Evolutionary conservation across 2,888 invertebrate species (phyloP), one percentile per base, ranked within the genome.

Genomic region (Dicycla oo): DNA sequence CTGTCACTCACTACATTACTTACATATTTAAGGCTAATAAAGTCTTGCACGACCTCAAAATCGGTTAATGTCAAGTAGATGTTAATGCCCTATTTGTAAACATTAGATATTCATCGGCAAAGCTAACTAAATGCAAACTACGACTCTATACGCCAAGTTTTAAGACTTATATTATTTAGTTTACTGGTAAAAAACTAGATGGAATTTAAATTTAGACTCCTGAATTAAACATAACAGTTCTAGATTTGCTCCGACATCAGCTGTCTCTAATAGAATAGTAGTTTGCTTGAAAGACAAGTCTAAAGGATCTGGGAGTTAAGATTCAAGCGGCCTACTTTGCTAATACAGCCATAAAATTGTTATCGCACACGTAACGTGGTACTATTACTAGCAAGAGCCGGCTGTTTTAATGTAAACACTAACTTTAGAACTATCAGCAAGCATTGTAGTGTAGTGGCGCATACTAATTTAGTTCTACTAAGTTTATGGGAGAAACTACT

Each of bases 21-120:
- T 56, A 60, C 43, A 51, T 56, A 66, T 57, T 30, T n/a, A n/a
- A n/a, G 51, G 67, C 49, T 26, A 49, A 67, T 66, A 53, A 72
- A 61, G 15, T 57, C 26, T 75, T 47, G 38, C 40, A 54, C 49
- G 80, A 63, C 81, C 84, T 78, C 76, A 64, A 82, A 81, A 73
- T 78, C 64, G 60, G 75, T 67, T 76, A 80, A 82, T 82, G 78
- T 80, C 83, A 82, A 83, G 69, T 77, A 69, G 65, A 80, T 84
- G 76, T 73, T 77, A 82, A 86, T 78, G 75, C 54, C 75, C 71
- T 75, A 63, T 81, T 65, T 54, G 74, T 78, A 75, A 85, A 78
- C 64, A 58, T n/a, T 76, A 75, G 23, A 63, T 62, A 15, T 60
- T 26, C 62, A 40, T 38, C 58, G 62, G 18, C 8, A 61, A 71